A percentile compares a stretch with the other conserved stretches of the same genome.
Evolutionary conservation across 1,140 invertebrate species (phyloP).

Genomic region (Paramacrobiotus metropolitanus): DNA sequence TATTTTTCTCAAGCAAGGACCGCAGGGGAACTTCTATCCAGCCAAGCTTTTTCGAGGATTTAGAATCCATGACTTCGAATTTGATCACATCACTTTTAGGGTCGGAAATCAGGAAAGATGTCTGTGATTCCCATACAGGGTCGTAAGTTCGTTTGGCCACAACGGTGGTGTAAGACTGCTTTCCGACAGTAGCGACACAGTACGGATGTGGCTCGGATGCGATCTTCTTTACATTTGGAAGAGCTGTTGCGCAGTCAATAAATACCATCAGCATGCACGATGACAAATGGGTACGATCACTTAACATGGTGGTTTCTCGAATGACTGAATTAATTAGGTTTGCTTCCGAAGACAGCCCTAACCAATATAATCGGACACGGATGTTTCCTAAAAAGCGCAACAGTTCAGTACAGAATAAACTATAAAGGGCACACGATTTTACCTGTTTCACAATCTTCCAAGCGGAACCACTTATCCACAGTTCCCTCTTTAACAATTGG

Average conservation of each 20-base stretch:
- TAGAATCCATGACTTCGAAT: not conserved
- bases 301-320: not conserved
- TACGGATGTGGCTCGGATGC: not conserved
- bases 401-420: too few species aligned
- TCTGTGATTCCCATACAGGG: not conserved
- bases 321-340: not conserved
- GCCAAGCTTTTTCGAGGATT: not conserved
- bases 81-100: not conserved
- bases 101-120: not conserved
- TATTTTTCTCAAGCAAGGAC: not conserved
- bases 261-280: constrained; percentile 1
- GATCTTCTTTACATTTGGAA: not conserved
- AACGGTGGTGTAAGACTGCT: not conserved
- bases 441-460: not conserved
- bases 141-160: not conserved
- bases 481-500: not conserved
- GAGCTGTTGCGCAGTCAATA: not conserved
- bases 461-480: constrained; percentile 1
- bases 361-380: not conserved
- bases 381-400: too few species aligned
- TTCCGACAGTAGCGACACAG: not conserved
- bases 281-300: not conserved
- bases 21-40: not conserved
- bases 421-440: too few species aligned
- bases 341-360: not conserved